Percentiles rank a stretch among this genome's conserved stretches.
Conservation (phyloP, 2,113 vertebrate species). For the Zootoca vivipara region DNA sequence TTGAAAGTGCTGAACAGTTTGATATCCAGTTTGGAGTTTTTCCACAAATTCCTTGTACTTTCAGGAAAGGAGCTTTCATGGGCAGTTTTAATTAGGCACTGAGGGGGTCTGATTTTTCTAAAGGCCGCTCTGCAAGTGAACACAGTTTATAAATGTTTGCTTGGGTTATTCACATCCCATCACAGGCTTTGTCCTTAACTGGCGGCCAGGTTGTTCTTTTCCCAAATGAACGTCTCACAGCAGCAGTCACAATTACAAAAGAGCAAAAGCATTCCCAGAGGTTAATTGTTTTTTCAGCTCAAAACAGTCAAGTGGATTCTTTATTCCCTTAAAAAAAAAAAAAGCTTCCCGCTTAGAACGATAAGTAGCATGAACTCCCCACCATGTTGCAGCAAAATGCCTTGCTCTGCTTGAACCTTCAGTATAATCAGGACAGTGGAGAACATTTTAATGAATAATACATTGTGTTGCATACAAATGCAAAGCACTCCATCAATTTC, state of each 20-base stretch:
- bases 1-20: conserved; percentile 28
- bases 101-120: conserved; percentile 16
- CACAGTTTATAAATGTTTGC: conserved; percentile 14
- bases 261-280: conserved; percentile 39
- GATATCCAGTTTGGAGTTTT: conserved; percentile 25
- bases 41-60: conserved; percentile 14
- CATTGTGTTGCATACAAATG: background rate
- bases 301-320: conserved; percentile 7
- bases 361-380: background rate
- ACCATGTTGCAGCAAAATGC: background rate
- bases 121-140: conserved; percentile 8
- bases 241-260: conserved; percentile 38
- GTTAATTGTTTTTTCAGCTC: conserved; percentile 21
- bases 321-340: background rate
- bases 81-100: conserved; percentile 49
- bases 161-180: conserved; percentile 26
- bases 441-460: background rate
- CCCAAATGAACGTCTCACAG: conserved; percentile 23
- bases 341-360: background rate
- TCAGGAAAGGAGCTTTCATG: conserved; percentile 20
- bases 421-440: background rate
- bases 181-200: conserved; percentile 6
- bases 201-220: background rate
- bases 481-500: background rate
- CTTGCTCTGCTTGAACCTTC: background rate